Base-by-base conservation (phyloP, 1,140 invertebrate genomes). In the Sweltsa coloradensis region DNA sequence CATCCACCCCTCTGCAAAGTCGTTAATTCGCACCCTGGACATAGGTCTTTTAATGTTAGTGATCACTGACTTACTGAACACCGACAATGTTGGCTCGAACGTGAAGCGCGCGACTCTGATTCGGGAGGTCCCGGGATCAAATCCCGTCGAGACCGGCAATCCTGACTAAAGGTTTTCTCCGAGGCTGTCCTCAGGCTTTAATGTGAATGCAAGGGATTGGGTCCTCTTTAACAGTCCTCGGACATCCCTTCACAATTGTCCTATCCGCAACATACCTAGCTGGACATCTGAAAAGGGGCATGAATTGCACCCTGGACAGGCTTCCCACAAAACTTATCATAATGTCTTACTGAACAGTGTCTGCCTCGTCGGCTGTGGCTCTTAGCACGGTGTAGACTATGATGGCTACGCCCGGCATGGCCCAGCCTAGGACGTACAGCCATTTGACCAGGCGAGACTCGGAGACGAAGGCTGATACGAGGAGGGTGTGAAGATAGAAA, bases 401-500 rank as follows among this genome's bases (percentile, higher is more conserved):
- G 29, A 84, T 75, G 22, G 84, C 74, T 19, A 82, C 58, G n/a
- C 76, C 67, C 0, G 89, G 88, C 19, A 82, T 68, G 22, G 79
- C 73, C 93, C 92, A 96, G 34, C 91, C 92, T 24, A 89, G 74
- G 16, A 76, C 66, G 60, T 86, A 82, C 58, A 95, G 79, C 65
- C 81, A 85, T 53, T 81, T 80, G 25, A 95, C 71, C 18, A 96
- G 73, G 49, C 78, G 77, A 44, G 84, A 79, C 63, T 94, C 89
- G 4, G 83, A 84, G 16, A 89, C 85, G 65, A 97, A 96, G 1
- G 91, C 86, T 39, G 82, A 79, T 1, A 95, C 89, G 0, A 97
- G 77, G 34, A 96, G 73, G 0, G 91, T 94, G 63, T 95, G 91
- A 31, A 97, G 72, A 65, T 96, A 96, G 39, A 96, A 75, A 0